Percentiles rank a stretch among this genome's conserved stretches.
These are phyloP conservation scores for Urocynchramus pylzowi DNA, from an alignment of 2,113 vertebrate species.

Conservation along the genomic window DNA sequence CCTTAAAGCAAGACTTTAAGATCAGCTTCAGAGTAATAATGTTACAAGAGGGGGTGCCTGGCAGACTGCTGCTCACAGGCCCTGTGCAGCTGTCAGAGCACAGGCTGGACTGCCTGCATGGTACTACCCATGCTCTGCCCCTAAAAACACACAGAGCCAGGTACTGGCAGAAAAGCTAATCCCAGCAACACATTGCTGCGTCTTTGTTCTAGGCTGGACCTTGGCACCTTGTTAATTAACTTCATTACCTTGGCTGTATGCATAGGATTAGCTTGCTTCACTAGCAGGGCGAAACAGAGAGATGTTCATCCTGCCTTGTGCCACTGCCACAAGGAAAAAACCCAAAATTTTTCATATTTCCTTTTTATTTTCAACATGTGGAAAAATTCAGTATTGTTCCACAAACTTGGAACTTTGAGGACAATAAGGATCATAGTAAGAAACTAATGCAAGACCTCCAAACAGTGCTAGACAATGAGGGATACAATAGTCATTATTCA, in stretches of 20 bases:
- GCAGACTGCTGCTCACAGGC: neutral
- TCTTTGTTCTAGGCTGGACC: neutral
- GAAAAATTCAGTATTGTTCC: neutral
- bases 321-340: neutral
- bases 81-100: neutral
- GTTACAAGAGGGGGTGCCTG: neutral
- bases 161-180: neutral
- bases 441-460: neutral
- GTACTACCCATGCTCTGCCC: neutral
- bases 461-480: neutral
- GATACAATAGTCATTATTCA: neutral
- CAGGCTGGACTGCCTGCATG: fast-evolving
- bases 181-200: fast-evolving
- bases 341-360: neutral
- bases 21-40: neutral
- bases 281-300: neutral
- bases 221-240: neutral
- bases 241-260: neutral
- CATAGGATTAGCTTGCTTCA: neutral
- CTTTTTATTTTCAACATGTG: neutral
- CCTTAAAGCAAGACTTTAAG: neutral
- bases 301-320: neutral
- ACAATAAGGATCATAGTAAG: neutral
- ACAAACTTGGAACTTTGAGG: neutral
- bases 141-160: neutral